phyloP scores from a whole-genome alignment of 2,888 invertebrate species.

The Eurytoma adleriae region DNA sequence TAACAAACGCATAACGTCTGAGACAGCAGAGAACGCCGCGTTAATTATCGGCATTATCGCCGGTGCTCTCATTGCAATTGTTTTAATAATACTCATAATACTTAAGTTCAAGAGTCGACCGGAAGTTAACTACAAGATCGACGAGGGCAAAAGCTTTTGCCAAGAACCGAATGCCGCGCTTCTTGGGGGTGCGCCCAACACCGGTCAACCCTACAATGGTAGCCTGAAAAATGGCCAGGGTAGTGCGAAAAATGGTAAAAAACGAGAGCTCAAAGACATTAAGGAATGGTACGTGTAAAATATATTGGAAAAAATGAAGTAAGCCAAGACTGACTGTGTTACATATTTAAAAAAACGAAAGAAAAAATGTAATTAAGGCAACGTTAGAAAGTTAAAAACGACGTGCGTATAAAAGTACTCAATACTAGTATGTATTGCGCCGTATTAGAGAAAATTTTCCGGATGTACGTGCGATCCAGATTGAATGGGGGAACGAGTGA shows the following conservation, averaged over 20 bases:
- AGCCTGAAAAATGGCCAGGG: slow-evolving; percentile 70
- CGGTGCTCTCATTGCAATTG: slow-evolving; percentile 92
- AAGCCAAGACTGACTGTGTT: slow-evolving; percentile 69
- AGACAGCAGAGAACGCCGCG: slow-evolving; percentile 85
- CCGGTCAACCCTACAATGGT: slow-evolving; percentile 75
- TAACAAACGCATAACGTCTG: slow-evolving; percentile 79
- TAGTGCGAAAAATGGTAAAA: slow-evolving; percentile 79
- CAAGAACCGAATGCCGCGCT: slow-evolving; percentile 89
- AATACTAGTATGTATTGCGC: slow-evolving; percentile 31
- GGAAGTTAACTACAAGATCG: slow-evolving; percentile 95
- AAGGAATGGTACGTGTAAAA: slow-evolving; percentile 97
- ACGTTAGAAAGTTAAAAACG: slow-evolving; percentile 32
- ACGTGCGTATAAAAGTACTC: slow-evolving; percentile 26
- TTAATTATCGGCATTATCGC: slow-evolving; percentile 93
- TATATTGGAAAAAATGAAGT: slow-evolving; percentile 50
- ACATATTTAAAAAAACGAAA: slow-evolving; percentile 22
- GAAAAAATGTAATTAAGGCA: slow-evolving; percentile 20
- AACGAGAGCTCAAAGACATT: slow-evolving; percentile 90
- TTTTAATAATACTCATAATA: slow-evolving; percentile 92
- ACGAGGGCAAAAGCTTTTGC: slow-evolving; percentile 87
- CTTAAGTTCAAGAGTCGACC: slow-evolving; percentile 91
- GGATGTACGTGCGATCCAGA: slow-evolving; percentile 7
- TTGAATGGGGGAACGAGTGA: neutral
- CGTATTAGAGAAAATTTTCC: slow-evolving; percentile 31
- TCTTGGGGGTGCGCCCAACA: slow-evolving; percentile 79